A percentile compares a stretch with the other conserved stretches of the same genome.
Conservation (phyloP, 1,140 invertebrate genomes). For the Leptoteleia sp. region DNA sequence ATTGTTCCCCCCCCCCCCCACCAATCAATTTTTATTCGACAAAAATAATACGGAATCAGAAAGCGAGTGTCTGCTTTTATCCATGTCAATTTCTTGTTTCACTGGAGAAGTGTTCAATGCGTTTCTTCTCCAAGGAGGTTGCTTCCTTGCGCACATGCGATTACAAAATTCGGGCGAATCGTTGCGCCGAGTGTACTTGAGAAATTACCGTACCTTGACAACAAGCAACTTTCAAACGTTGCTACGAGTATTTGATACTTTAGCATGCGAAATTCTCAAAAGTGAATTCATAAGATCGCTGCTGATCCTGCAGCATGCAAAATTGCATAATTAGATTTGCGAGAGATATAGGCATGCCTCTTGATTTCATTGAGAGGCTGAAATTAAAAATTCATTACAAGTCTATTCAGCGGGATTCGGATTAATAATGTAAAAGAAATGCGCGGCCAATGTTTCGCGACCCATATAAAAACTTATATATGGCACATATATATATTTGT, state of each 20-base stretch:
- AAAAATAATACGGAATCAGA: conserved; percentile 29
- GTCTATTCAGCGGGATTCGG: conserved; percentile 3
- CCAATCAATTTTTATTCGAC: background rate
- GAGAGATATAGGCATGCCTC: conserved; percentile 16
- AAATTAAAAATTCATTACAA: conserved; percentile 38
- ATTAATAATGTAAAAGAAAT: background rate
- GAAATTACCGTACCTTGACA: conserved; percentile 62
- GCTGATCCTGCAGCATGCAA: conserved; percentile 38
- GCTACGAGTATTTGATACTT: conserved; percentile 61
- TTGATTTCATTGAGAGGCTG: conserved; percentile 18
- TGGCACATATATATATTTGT: no score
- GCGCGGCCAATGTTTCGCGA: no score
- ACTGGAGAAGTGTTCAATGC: conserved; percentile 37
- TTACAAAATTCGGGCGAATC: conserved; percentile 62
- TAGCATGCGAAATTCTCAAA: conserved; percentile 53
- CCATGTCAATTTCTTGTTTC: conserved; percentile 45
- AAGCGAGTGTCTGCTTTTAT: conserved; percentile 33
- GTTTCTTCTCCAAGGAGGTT: conserved; percentile 37
- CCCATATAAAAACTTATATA: no score
- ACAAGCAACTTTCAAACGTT: conserved; percentile 60
- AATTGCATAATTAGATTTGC: conserved; percentile 57
- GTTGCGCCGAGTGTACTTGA: conserved; percentile 59
- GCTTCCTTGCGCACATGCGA: conserved; percentile 40
- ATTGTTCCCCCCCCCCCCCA: no score
- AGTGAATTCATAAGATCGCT: conserved; percentile 57